Base-by-base conservation (phyloP, 2,888 invertebrate genomes). In the Orthosia gracilis region DNA sequence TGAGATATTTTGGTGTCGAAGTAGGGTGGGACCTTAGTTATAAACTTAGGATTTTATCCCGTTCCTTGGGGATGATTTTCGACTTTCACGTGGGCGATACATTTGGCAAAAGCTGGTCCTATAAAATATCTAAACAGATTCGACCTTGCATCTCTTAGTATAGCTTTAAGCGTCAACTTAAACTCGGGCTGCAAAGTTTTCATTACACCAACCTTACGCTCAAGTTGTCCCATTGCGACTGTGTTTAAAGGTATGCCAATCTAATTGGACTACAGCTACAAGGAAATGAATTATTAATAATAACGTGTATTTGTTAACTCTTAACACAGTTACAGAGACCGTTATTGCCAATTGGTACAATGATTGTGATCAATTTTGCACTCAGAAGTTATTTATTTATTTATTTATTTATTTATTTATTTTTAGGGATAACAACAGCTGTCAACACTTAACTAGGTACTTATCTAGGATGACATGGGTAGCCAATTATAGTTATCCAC, bases 241-340 rank as follows among this genome's bases (percentile, higher is more conserved):
- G 70, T 31, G 79, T 70, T 13, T 47, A 52, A 31, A 58, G 50
- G 15, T 47, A 77, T 58, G 26, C 18, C 26, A 50, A 50, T n/a
- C 0, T 69, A 52, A 47, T 47, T 71, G n/a, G n/a, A 70, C n/a
- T 9, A n/a, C 11, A 15, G 26, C 17, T 49, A 52, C 18, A 40
- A 49, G 59, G 49, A 61, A 78, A 40, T 7, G 13, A 31, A 78
- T 78, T 23, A 18, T 11, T n/a, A 31, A 31, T 78, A 70, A 21
- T 7, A 2, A 45, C n/a, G 40, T 26, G 31, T 54, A 40, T 40
- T 59, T 59, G 17, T 15, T 13, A 1, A 12, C 18, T 58, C 23
- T 23, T 15, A 71, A 47, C 47, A 77, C 21, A 49, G 13, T 47
- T n/a, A 26, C 26, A 58, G 45, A 57, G 0, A 18, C 47, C 15